Evolutionary conservation across 1,140 invertebrate species (phyloP), one percentile per base, ranked within the genome.

Genomic region (Pygmarrhopalites habei): DNA sequence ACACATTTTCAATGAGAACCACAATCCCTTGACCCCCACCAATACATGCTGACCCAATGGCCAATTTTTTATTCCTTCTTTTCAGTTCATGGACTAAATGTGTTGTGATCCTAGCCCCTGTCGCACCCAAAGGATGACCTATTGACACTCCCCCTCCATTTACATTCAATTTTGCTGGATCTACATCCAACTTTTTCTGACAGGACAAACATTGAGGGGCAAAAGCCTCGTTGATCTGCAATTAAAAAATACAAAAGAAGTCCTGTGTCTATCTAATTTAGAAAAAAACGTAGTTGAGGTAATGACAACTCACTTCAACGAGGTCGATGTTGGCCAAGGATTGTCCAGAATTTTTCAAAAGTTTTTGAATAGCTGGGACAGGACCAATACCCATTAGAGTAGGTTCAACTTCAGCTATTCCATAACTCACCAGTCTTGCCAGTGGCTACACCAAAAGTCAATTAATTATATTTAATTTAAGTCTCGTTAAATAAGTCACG

Each of bases 21-120:
- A 95, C 92, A 71, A 99, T 98, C 51, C 96, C 96, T 80, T 99
- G 96, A 52, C 95, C 96, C 21, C 95, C 96, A 39, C 96, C 96
- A 78, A 99, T 99, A 74, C 96, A 99, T 0, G 95, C 95, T 21
- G 94, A 90, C 26, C 95, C 95, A 74, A 98, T 87, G 25, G 83
- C 92, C 72, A 87, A 85, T 76, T 95, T 96, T 12, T 84, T 81
- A 61, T 87, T 86, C 63, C 88, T 86, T 64, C 92, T 83, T 75
- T 91, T 95, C 49, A 99, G 79, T 80, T 98, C 93, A 76, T 99
- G 88, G 26, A 89, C 85, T 12, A 99, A 78, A 77, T 98, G 95
- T 14, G 86, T 83, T 1, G 89, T 94, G 72, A 99, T 99, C 72
- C 96, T 82, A 15, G 90, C 82, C 49, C 96, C 96, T 56, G 92